phyloP scores from a whole-genome alignment of 2,888 invertebrate species.

The Oscheius sp. region DNA sequence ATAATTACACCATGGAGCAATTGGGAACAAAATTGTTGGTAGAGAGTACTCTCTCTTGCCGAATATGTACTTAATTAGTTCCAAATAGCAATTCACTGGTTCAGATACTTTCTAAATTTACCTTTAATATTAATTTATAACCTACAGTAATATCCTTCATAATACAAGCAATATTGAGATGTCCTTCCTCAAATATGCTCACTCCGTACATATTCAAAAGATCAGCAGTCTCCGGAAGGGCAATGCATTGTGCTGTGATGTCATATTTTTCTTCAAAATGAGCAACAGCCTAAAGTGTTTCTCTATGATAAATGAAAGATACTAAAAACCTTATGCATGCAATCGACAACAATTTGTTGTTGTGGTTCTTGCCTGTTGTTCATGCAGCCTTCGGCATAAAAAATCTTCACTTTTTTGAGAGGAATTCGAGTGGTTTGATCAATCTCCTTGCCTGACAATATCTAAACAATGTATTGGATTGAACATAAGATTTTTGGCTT shows the following conservation, averaged over 20 bases:
- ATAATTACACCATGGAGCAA: neutral
- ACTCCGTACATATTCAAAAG: conserved; percentile 4
- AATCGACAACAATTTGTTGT: neutral
- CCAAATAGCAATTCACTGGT: neutral
- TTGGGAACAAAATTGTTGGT: neutral
- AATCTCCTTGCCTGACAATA: neutral
- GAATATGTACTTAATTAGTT: neutral
- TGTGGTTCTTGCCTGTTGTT: neutral
- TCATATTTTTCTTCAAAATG: conserved; percentile 20
- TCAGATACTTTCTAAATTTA: neutral
- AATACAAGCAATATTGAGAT: neutral
- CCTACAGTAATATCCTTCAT: conserved; percentile 2
- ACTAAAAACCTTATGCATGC: neutral
- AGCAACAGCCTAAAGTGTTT: neutral
- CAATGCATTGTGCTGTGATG: neutral
- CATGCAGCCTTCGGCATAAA: neutral
- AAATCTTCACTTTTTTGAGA: neutral
- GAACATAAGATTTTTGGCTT: neutral
- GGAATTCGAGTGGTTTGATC: no score
- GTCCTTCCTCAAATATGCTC: conserved; percentile 12
- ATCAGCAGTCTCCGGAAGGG: conserved; percentile 8
- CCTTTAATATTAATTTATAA: neutral
- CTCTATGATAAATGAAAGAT: neutral
- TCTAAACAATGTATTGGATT: neutral
- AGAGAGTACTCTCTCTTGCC: neutral